Evolutionary conservation across 2,113 vertebrate genomes (phyloP), one percentile per base, ranked within the genome.

Genomic region (Etheostoma spectabile): DNA sequence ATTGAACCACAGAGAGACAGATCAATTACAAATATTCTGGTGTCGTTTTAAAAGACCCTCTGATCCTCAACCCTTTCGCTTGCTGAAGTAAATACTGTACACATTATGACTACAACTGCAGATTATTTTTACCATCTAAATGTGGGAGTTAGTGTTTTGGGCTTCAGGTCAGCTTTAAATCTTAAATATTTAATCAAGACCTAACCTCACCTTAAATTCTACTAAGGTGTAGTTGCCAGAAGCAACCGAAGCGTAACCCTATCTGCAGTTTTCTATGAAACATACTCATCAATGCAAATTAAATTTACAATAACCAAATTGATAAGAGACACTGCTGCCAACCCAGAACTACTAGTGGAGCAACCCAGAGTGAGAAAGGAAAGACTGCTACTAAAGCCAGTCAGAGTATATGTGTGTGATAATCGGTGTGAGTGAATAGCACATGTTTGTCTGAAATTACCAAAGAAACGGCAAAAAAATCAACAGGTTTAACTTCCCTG

Each of bases 171-270:
- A 16, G 27, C 67, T 56, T 56, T 72, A 3, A 57, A 13, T 33
- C 56, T 48, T 64, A 18, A 75, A 56, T 53, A 68, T 78, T 69
- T 53, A 62, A 62, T 49, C 7, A 38, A 61, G 53, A 22, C 22
- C 49, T 5, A 19, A 53, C 22, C 69, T 48, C 21, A 12, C 55
- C 53, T 14, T 2, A n/a, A 35, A 51, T 59, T 45, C 57, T n/a
- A 0, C n/a, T 15, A 0, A 21, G 18, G 56, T 7, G 16, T 11
- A 15, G 46, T 18, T 67, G 24, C 24, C 19, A 48, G 38, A 48
- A 66, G 35, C 35, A 51, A 69, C 27, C 14, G 19, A 45, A 13
- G 19, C 14, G 0, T n/a, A 24, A 53, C 16, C 22, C 7, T 22
- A 13, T 42, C 0, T 1, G 21, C 19, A 19, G 35, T 13, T 38